Conservation (phyloP, 1,140 invertebrate genomes). For the Theocolax elegans region DNA sequence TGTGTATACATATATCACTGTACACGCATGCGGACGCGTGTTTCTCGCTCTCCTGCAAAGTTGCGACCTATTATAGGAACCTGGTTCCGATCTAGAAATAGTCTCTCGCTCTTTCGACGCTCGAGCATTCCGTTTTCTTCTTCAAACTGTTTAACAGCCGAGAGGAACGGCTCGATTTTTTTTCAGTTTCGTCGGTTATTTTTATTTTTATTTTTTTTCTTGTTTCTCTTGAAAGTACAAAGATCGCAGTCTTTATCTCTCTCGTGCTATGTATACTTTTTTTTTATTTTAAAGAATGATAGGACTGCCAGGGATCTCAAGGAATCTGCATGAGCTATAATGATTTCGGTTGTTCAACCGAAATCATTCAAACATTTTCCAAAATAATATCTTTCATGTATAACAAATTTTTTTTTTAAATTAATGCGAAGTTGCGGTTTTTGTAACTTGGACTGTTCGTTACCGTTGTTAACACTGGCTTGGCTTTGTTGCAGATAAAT, state of each 20-base stretch:
- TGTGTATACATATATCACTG: not conserved
- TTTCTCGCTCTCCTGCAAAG: constrained; percentile 32
- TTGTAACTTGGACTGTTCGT: too few relatives aligned
- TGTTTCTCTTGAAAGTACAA: constrained; percentile 23
- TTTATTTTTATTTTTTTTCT: not conserved
- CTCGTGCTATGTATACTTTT: not conserved
- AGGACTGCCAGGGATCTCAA: too few relatives aligned
- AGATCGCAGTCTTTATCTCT: constrained; percentile 40
- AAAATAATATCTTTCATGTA: too few relatives aligned
- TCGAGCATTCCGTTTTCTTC: constrained; percentile 18
- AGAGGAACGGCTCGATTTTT: constrained; percentile 13
- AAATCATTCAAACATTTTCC: too few relatives aligned
- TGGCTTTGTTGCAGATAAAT: too few relatives aligned
- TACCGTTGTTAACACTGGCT: too few relatives aligned
- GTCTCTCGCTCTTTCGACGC: constrained; percentile 21
- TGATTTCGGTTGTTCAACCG: too few relatives aligned
- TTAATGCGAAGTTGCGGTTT: too few relatives aligned
- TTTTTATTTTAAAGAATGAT: too few relatives aligned
- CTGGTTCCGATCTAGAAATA: constrained; percentile 39
- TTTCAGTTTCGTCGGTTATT: not conserved
- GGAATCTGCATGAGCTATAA: too few relatives aligned
- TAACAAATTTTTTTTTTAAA: too few relatives aligned
- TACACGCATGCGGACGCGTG: not conserved
- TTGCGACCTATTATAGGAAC: constrained; percentile 41
- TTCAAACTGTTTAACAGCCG: constrained; percentile 3